These are phyloP conservation scores for Aspiorhynchus laticeps DNA, from an alignment of 2,113 vertebrate species.

Conservation along the genomic window DNA sequence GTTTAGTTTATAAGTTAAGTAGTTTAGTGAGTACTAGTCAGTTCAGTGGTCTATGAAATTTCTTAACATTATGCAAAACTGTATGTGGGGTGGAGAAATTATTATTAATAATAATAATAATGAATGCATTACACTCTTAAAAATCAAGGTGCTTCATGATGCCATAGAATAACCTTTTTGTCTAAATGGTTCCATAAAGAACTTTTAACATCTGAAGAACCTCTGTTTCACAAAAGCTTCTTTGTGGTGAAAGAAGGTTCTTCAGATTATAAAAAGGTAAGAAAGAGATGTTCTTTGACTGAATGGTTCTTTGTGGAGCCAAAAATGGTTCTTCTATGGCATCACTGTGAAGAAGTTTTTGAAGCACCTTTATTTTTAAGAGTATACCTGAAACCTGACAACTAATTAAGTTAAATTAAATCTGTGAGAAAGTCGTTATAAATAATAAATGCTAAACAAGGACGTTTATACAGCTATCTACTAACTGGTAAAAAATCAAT, in stretches of 20 bases:
- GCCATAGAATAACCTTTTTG: no score
- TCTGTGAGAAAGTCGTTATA: background rate
- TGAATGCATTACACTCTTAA: background rate
- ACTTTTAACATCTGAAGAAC: no score
- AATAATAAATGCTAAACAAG: background rate
- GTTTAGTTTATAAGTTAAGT: background rate
- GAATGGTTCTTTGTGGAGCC: no score
- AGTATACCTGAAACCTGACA: background rate
- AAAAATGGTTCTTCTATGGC: no score
- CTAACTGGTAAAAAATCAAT: background rate
- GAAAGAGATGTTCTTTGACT: no score
- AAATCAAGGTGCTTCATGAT: no score
- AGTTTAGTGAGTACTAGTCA: background rate
- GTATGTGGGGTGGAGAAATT: background rate
- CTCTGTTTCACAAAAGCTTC: no score
- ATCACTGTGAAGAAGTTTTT: no score
- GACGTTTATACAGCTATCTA: background rate
- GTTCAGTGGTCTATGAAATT: background rate
- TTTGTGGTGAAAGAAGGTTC: no score
- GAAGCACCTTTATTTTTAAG: no score
- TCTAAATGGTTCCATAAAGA: no score
- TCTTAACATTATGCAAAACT: background rate
- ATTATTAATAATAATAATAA: background rate
- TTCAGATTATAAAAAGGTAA: no score
- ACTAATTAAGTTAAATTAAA: background rate